phyloP scores from a whole-genome alignment of 2,888 invertebrate genomes.

The Coenonympha glycerion region DNA sequence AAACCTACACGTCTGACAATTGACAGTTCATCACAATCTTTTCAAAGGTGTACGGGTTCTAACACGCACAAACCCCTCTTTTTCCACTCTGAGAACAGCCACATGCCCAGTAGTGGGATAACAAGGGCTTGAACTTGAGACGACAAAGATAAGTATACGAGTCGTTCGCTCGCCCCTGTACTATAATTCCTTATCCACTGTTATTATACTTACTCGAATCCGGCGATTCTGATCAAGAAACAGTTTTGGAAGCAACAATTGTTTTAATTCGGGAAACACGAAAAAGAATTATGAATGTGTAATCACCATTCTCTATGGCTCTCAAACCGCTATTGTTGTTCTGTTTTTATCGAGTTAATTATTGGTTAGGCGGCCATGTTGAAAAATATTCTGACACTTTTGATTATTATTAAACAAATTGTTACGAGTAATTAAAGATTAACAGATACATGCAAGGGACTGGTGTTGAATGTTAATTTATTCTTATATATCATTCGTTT shows the following conservation, averaged over 20 bases:
- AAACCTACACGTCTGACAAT: too few species aligned
- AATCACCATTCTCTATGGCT: slow-evolving; percentile 50
- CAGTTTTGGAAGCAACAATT: slow-evolving; percentile 49
- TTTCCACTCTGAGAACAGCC: too few species aligned
- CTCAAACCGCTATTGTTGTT: slow-evolving; percentile 50
- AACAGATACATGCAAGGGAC: slow-evolving; percentile 2
- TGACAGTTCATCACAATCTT: too few species aligned
- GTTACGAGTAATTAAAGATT: slow-evolving; percentile 22
- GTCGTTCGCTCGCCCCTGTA: neutral
- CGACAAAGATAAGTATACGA: too few species aligned
- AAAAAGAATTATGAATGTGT: slow-evolving; percentile 65
- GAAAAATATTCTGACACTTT: slow-evolving; percentile 27
- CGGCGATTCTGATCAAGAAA: slow-evolving; percentile 54
- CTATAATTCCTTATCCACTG: slow-evolving; percentile 39
- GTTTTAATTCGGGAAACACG: slow-evolving; percentile 58
- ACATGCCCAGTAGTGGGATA: too few species aligned
- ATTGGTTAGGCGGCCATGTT: slow-evolving; percentile 37
- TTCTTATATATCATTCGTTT: neutral
- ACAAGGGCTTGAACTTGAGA: too few species aligned
- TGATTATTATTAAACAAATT: slow-evolving; percentile 27
- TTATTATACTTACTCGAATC: slow-evolving; percentile 48
- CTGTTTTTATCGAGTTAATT: slow-evolving; percentile 43
- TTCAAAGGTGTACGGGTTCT: too few species aligned
- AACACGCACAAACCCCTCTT: too few species aligned
- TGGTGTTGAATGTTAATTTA: slow-evolving; percentile 25